Base-by-base conservation (phyloP, 1,140 invertebrate genomes). In the Aplysia californica region DNA sequence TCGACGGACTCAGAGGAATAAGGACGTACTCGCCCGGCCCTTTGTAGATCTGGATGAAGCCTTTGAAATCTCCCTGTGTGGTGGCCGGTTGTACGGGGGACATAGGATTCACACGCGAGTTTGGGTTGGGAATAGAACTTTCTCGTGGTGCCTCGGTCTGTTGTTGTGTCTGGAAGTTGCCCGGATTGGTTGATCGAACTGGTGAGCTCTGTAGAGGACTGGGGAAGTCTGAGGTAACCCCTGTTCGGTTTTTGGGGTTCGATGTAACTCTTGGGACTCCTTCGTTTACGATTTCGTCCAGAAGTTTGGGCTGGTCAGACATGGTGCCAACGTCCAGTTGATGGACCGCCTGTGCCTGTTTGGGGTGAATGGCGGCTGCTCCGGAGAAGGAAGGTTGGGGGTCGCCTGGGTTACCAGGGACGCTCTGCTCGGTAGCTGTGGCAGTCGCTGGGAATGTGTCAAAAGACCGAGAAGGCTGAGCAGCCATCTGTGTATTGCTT, bases 351-450 rank as follows among this genome's bases (percentile, higher is more conserved):
- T n/a, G n/a, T n/a, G n/a, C n/a, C n/a, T 69, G 67, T 39, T 69
- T 69, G 6, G 5, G 67, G 33, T 69, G 67, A 26, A 69, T 69
- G 3, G 67, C 15, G n/a, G 67, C 67, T 5, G 67, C 67, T 1
- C 39, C 6, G 31, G 67, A 69, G 55, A 50, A 69, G 1, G 67
- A 36, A 5, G 41, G n/a, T n/a, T n/a, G n/a, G n/a, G n/a, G n/a
- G n/a, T n/a, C n/a, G n/a, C n/a, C n/a, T n/a, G n/a, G n/a, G n/a
- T n/a, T n/a, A n/a, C n/a, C n/a, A n/a, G n/a, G n/a, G n/a, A n/a
- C n/a, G n/a, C n/a, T n/a, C n/a, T n/a, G n/a, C n/a, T n/a, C n/a
- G n/a, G n/a, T n/a, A n/a, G n/a, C n/a, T n/a, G n/a, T n/a, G n/a
- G n/a, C n/a, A n/a, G n/a, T n/a, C n/a, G n/a, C n/a, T n/a, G n/a